Evolutionary conservation across 2,797 vertebrate genomes (phyloP).

Genomic region (Leptatherina wallacei): DNA sequence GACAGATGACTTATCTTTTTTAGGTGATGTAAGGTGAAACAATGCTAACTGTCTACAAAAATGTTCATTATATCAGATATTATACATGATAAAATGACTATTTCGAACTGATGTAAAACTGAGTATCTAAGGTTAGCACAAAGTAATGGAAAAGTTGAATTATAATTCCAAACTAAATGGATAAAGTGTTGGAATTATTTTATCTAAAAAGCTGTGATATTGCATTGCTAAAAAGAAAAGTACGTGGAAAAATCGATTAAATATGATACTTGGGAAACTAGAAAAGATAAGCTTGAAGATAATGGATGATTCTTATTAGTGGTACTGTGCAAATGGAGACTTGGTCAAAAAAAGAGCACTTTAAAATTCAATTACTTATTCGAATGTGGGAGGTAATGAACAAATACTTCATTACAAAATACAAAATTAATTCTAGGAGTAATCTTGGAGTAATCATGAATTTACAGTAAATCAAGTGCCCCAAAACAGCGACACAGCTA

Average conservation of each 20-base stretch:
- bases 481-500: slow-evolving; percentile 8
- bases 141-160: no score
- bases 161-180: no score
- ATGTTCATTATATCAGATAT: no score
- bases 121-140: no score
- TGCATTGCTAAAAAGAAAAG: no score
- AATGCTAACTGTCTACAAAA: no score
- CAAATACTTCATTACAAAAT: not conserved
- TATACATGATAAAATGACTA: no score
- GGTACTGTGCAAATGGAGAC: not conserved
- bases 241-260: not conserved
- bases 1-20: no score
- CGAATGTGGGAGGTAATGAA: not conserved
- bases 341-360: not conserved
- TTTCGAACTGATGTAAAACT: no score
- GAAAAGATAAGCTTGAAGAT: not conserved
- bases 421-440: not conserved
- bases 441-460: not conserved
- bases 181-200: no score
- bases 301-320: not conserved
- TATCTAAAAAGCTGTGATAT: no score
- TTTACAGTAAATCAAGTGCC: not conserved
- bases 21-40: no score
- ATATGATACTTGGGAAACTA: not conserved
- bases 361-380: not conserved